Conservation (phyloP, 2,797 vertebrate genomes). For the Chrosomus eos region DNA sequence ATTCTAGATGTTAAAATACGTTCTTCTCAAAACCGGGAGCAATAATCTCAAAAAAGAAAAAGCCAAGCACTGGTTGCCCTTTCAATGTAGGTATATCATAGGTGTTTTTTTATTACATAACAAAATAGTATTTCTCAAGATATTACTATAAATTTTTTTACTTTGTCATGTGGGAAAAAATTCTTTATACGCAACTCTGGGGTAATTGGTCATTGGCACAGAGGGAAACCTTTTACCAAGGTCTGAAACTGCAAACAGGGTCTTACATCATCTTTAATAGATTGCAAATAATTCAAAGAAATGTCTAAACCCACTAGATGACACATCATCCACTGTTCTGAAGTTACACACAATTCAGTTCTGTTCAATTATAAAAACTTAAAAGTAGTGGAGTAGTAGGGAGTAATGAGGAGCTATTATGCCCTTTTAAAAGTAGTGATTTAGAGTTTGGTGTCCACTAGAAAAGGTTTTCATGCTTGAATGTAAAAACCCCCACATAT, state of each 20-base stretch:
- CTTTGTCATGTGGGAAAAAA: not conserved
- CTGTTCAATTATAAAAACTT: not conserved
- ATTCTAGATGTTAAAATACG: not conserved
- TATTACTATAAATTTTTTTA: not conserved
- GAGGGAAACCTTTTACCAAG: conserved; percentile 1
- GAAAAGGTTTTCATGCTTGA: not conserved
- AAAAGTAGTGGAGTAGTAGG: no score
- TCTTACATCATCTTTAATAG: conserved; percentile 1
- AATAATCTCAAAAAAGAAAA: not conserved
- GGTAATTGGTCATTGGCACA: conserved; percentile 27
- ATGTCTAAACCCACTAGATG: not conserved
- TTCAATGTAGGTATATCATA: not conserved
- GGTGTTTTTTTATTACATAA: not conserved
- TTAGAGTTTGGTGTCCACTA: not conserved
- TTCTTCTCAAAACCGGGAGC: not conserved
- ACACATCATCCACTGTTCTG: not conserved
- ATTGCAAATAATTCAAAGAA: not conserved
- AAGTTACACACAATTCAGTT: not conserved
- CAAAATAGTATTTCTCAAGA: not conserved
- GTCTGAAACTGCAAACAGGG: conserved; percentile 36
- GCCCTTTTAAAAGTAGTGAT: not conserved
- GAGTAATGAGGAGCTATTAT: not conserved
- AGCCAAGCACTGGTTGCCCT: not conserved
- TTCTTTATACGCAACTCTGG: conserved; percentile 30
- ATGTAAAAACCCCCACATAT: not conserved